Evolutionary conservation across 2,797 vertebrate genomes (phyloP), one percentile per base, ranked within the genome.

Genomic region (Dipus sagitta): DNA sequence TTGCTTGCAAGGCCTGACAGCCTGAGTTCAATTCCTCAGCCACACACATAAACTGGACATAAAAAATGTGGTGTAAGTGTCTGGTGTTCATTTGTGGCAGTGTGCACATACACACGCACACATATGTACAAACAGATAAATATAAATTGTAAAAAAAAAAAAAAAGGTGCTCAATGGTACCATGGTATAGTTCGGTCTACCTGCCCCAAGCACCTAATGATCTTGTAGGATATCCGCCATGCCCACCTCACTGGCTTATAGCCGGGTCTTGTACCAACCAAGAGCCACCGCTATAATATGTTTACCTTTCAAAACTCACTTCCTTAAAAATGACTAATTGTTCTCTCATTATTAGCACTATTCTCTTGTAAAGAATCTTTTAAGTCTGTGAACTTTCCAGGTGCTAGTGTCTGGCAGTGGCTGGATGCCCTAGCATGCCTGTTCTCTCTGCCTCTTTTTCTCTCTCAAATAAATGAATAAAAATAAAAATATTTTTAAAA

Each of bases 241-340:
- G 6, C 4, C 65, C 10, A 42, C 76, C 54, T 34, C 12, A 7
- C 8, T 30, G 15, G 76, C 38, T 20, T 34, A 34, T n/a, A 88
- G 28, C 24, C 10, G 8, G n/a, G 54, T 30, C 88, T 78, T 30
- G 32, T 0, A 83, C 54, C 32, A 52, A 60, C 75, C 47, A 47
- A 47, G 82, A 82, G 71, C 30, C 21, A 76, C 30, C 52, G 30
- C 47, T 90, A 42, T 34, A 67, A 54, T 79, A 14, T 32, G 65
- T 32, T 30, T 86, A 76, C 65, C 83, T 86, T 92, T 52, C 9
- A 77, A 47, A 30, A 83, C 70, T 20, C 30, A 32, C 28, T 47
- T 95, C 65, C 72, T 84, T 30, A 71, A 88, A 81, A 84, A 30
- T 64, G 34, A 86, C 67, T 52, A 28, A 34, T 68, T 72, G 21